Evolutionary conservation across 2,888 invertebrate species (phyloP), one percentile per base, ranked within the genome.

Genomic region (Adelphocoris suturalis): DNA sequence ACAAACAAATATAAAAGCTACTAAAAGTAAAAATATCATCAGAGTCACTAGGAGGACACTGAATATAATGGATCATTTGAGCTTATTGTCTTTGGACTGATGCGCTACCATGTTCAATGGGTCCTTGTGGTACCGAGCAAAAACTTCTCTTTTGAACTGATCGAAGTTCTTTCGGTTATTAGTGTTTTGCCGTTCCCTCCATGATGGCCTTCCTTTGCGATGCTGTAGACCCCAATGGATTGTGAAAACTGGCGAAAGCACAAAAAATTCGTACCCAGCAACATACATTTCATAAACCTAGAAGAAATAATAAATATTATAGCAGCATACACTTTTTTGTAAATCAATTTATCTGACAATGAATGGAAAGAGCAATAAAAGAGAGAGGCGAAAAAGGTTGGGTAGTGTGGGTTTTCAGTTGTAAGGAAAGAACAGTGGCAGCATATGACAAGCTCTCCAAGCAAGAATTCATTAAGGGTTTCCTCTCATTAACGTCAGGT

Each of bases 281-380:
- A 98, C 95, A 93, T 96, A 97, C 97, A 98, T 98, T 94, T 98
- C 98, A 94, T 98, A 98, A 57, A 98, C 97, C 98, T 98, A 94
- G 12, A 94, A 94, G 90, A 90, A 92, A 52, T 52, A 5, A 11
- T 52, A 11, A 11, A 52, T 37, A 37, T 37, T 37, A 7, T 37
- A 37, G 37, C 37, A 7, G 37, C 7, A 52, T 7, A 52, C 52
- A 52, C 1, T 52, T 52, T 7, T 52, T 52, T 52, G 52, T 1
- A 14, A 52, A 16, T 52, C 37, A 37, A 37, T 37, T 37, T 37
- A 37, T 37, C 7, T 7, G 7, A 7, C 37, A 37, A 37, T 37
- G 2, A 4, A 37, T 7, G 7, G 37, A 37, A 7, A 37, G 7
- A 37, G 37, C 37, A 7, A 37, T 7, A 37, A 37, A 7, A 7